phyloP scores from a whole-genome alignment of 2,797 vertebrate species.

The Smutsia temminckii region DNA sequence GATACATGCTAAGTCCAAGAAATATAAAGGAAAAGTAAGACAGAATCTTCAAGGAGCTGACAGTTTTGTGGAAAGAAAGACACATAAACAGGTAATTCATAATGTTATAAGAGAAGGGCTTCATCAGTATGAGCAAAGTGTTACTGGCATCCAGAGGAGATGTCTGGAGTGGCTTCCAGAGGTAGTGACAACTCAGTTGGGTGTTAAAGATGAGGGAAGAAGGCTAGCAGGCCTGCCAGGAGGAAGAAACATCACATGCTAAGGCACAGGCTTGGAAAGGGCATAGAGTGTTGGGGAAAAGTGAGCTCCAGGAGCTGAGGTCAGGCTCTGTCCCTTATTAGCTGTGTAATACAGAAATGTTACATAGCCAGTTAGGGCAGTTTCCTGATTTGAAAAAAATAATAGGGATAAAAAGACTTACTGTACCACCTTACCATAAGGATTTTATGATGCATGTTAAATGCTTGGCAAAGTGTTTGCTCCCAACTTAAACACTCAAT shows the following conservation, averaged over 20 bases:
- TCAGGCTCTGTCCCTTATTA: not conserved
- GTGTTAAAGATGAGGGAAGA: not conserved
- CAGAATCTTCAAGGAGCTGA: not conserved
- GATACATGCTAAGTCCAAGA: not conserved
- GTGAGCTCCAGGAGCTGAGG: not conserved
- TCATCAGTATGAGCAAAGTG: not conserved
- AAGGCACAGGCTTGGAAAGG: not conserved
- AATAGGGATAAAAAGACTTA: not conserved
- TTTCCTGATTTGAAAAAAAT: not conserved
- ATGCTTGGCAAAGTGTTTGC: not conserved
- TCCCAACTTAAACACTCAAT: not conserved
- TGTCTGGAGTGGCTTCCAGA: not conserved
- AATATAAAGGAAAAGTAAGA: not conserved
- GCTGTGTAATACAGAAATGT: not conserved
- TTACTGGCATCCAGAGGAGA: not conserved
- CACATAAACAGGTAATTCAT: not conserved
- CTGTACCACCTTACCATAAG: not conserved
- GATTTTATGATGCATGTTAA: not conserved
- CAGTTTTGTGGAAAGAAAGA: not conserved
- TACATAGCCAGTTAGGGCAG: not conserved
- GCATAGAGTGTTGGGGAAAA: not conserved
- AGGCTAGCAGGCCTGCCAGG: no score
- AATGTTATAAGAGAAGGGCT: not conserved
- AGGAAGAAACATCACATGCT: not conserved
- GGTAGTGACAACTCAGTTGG: not conserved